phyloP scores from a whole-genome alignment of 2,113 vertebrate species.

The Narcine bancroftii region DNA sequence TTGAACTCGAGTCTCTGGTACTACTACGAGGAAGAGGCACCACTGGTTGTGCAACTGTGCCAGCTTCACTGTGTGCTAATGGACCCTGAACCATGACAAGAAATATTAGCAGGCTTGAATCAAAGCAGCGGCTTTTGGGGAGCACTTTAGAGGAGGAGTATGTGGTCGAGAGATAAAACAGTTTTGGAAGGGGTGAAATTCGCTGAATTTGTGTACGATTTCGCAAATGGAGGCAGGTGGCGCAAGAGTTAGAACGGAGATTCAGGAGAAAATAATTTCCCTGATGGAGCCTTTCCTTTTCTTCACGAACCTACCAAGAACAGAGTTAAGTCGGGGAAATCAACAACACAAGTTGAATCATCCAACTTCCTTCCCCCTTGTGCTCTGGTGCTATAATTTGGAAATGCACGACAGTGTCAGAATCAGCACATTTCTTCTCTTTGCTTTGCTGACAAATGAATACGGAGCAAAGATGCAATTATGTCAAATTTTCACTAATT shows the following conservation, averaged over 20 bases:
- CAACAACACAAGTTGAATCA: background rate
- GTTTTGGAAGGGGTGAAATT: background rate
- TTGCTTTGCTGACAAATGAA: background rate
- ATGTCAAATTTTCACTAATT: conserved; percentile 14
- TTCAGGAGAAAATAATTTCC: background rate
- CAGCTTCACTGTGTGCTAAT: background rate
- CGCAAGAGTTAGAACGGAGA: background rate
- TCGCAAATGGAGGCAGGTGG: background rate
- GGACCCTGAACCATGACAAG: background rate
- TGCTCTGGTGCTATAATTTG: background rate
- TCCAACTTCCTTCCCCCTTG: background rate
- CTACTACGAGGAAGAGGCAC: too few relatives aligned
- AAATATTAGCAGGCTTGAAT: background rate
- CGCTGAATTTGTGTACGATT: background rate
- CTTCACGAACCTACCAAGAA: background rate
- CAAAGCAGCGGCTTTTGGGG: background rate
- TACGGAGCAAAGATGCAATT: too few relatives aligned
- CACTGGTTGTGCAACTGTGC: too few relatives aligned
- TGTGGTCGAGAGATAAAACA: background rate
- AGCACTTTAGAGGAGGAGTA: background rate
- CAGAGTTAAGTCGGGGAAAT: background rate
- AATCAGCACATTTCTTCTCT: background rate
- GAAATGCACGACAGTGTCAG: background rate
- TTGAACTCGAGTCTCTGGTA: too few relatives aligned
- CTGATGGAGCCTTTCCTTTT: background rate